phyloP scores from a whole-genome alignment of 37 sponge, comb jelly and placozoan genomes.

The Aplysina aerophoba region DNA sequence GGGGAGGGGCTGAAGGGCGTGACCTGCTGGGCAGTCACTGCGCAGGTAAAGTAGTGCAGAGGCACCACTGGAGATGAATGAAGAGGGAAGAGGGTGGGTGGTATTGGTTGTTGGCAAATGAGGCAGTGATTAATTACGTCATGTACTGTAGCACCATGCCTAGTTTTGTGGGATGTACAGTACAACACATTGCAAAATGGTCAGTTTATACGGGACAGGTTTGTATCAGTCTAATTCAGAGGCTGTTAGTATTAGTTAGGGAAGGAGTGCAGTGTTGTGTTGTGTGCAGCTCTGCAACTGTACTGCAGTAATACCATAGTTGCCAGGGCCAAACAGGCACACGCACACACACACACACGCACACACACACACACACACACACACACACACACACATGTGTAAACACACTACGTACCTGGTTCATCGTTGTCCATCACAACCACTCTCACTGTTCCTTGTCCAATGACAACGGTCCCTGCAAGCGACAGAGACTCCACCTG shows the following conservation, averaged over 20 bases:
- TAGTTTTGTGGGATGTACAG: too few relatives aligned
- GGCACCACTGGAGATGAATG: background rate
- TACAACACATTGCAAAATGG: too few relatives aligned
- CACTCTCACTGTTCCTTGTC: background rate
- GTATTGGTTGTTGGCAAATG: background rate
- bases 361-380: slow-evolving; percentile 26
- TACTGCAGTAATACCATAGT: too few relatives aligned
- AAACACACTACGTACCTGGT: background rate
- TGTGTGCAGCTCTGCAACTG: too few relatives aligned
- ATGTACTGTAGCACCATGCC: too few relatives aligned
- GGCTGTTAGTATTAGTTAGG: too few relatives aligned
- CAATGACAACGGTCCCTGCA: background rate
- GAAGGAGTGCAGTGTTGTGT: too few relatives aligned
- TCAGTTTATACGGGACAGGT: too few relatives aligned
- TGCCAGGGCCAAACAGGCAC: slow-evolving; percentile 32
- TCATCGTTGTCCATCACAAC: background rate
- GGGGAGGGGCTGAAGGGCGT: background rate
- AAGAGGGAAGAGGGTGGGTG: too few relatives aligned
- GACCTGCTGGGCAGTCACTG: background rate
- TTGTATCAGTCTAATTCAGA: too few relatives aligned
- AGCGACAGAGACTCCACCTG: background rate
- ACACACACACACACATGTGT: background rate
- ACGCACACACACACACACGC: slow-evolving; percentile 37
- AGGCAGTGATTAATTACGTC: too few relatives aligned
- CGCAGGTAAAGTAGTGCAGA: background rate